Evolutionary conservation across 2,797 vertebrate species (phyloP).

Genomic region (Silurus aristotelis): DNA sequence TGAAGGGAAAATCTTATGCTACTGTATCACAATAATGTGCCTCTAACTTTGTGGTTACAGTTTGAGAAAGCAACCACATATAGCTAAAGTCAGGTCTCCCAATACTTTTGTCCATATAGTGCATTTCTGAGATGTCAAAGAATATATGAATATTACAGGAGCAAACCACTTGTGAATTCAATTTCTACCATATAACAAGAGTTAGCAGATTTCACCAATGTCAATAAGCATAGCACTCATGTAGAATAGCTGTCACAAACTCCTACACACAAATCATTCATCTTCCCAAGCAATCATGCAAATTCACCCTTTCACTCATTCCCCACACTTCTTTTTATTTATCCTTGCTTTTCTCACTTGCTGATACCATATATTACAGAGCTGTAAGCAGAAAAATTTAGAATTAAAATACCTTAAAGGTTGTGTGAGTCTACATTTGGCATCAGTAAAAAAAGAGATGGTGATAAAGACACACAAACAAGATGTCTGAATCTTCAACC

Average conservation of each 20-base stretch:
- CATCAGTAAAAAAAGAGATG: background rate
- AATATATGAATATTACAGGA: background rate
- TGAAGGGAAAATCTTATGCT: too few species aligned
- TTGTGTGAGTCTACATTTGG: background rate
- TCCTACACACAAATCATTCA: slow-evolving; percentile 73
- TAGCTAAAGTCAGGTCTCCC: too few species aligned
- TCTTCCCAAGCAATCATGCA: slow-evolving; percentile 76
- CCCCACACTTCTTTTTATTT: slow-evolving; percentile 63
- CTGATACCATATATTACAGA: slow-evolving; percentile 45
- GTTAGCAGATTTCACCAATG: slow-evolving; percentile 56
- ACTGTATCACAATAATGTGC: too few species aligned
- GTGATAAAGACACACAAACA: slow-evolving; percentile 1
- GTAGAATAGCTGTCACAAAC: slow-evolving; percentile 70
- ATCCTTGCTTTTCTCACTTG: slow-evolving; percentile 64
- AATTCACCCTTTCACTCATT: slow-evolving; percentile 69
- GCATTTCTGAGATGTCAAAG: background rate
- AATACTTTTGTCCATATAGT: too few species aligned
- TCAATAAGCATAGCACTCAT: slow-evolving; percentile 64
- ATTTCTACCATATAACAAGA: background rate
- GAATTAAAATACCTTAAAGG: slow-evolving; percentile 37
- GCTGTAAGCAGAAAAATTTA: background rate
- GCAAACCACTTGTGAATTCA: background rate
- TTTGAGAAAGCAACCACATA: too few species aligned
- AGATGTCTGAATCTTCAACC: background rate
- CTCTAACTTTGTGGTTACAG: too few species aligned